Conservation (phyloP, 2,113 vertebrate species). For the Catharus minimus region DNA sequence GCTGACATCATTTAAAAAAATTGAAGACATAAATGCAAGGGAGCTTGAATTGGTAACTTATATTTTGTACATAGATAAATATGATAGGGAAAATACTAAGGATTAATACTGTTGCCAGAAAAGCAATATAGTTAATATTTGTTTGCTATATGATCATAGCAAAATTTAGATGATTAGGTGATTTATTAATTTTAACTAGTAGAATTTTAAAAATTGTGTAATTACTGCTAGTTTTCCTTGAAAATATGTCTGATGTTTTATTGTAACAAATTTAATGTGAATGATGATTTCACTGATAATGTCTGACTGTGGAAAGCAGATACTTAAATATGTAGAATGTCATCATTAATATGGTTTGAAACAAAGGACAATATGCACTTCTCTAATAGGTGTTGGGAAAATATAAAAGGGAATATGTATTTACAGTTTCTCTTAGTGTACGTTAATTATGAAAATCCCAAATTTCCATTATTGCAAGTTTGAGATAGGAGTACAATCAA, state of each 20-base stretch:
- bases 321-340: not conserved
- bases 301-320: not conserved
- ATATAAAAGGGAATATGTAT: not conserved
- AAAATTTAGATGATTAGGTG: not conserved
- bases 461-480: not conserved
- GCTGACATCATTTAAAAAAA: constrained; percentile 92
- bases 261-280: not conserved
- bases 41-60: constrained; percentile 91
- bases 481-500: not conserved
- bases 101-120: not conserved
- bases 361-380: not conserved
- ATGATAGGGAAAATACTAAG: not conserved
- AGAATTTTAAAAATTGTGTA: not conserved
- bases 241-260: not conserved
- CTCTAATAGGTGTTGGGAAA: not conserved
- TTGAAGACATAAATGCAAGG: constrained; percentile 89
- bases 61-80: not conserved
- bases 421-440: not conserved
- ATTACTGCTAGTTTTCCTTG: not conserved
- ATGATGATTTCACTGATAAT: not conserved
- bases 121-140: not conserved
- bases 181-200: not conserved
- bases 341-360: not conserved
- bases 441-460: not conserved
- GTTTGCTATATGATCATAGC: not conserved